Evolutionary conservation across 1,140 invertebrate species (phyloP).

Genomic region (Aphaenogaster rudis): DNA sequence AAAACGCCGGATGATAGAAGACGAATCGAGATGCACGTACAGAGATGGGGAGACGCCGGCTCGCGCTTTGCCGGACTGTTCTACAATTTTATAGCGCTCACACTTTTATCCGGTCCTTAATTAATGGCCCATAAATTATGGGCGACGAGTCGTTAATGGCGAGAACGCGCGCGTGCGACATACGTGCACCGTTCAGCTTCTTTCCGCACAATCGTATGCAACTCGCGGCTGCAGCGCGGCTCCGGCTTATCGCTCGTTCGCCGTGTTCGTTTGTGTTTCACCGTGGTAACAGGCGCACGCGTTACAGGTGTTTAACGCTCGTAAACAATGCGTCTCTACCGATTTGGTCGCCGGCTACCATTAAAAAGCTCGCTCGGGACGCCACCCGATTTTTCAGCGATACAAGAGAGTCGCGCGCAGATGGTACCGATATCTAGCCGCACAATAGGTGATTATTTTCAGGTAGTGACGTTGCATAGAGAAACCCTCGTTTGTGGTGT

Average conservation of each 20-base stretch:
- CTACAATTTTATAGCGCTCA: constrained; percentile 83
- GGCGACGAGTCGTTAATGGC: constrained; percentile 84
- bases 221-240: neutral
- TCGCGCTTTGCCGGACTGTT: constrained; percentile 71
- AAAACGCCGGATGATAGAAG: constrained; percentile 37
- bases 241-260: constrained; percentile 10
- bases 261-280: constrained; percentile 20
- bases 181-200: constrained; percentile 25
- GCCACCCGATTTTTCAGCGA: constrained; percentile 30
- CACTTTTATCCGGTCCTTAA: constrained; percentile 81
- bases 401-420: constrained; percentile 29
- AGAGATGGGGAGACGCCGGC: neutral
- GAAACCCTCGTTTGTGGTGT: constrained; percentile 33
- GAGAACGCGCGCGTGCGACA: constrained; percentile 71
- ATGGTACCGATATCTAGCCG: constrained; percentile 45
- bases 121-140: constrained; percentile 84
- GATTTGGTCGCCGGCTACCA: constrained; percentile 44
- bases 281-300: constrained; percentile 13
- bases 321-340: constrained; percentile 59
- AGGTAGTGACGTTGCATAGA: constrained; percentile 42
- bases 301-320: constrained; percentile 57
- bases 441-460: constrained; percentile 68
- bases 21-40: neutral
- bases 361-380: constrained; percentile 33
- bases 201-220: constrained; percentile 55